Evolutionary conservation across 1,140 invertebrate species (phyloP), one percentile per base, ranked within the genome.

Genomic region (Papilio polytes): DNA sequence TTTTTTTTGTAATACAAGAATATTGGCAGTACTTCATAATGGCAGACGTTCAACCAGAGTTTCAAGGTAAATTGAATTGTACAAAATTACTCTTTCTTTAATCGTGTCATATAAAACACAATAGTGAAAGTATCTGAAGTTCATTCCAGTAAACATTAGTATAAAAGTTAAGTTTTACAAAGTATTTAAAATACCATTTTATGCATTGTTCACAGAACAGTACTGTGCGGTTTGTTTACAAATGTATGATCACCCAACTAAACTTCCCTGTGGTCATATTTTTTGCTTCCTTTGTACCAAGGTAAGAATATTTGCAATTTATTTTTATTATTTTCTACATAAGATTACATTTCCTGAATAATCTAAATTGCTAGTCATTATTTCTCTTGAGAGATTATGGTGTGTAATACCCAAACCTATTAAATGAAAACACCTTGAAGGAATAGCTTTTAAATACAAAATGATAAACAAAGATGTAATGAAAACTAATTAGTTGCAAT

Each of bases 251-350:
- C 98, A 99, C 95, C 98, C 98, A 78, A 97, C 97, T 20, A 95
- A 97, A 91, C 95, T 99, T 44, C 98, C 98, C 1, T 99, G 98
- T 95, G 97, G 96, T n/a, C 99, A 99, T 92, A 97, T 99, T 73
- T 99, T 99, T 93, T 99, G 99, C 95, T 99, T 98, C 91, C 95
- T 99, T 12, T 99, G 99, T 93, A 97, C 99, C 2, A 99, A 99
- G 96, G 96, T 96, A 88, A 87, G 88, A 88, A 51, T 48, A 48
- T 20, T 18, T 18, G 63, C 18, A 12, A 72, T 80, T 63, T 31
- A 6, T 74, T 76, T 78, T 74, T 44, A 66, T 20, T 12, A 76
- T 73, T 20, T 56, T 7, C n/a, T 20, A 56, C 8, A n/a, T 4
- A 15, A 51, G 15, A 18, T 51, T 18, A 51, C 48, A 51, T 51